These are phyloP conservation scores for Rhyacichthys aspro DNA, from an alignment of 2,797 vertebrate species.

Conservation along the genomic window DNA sequence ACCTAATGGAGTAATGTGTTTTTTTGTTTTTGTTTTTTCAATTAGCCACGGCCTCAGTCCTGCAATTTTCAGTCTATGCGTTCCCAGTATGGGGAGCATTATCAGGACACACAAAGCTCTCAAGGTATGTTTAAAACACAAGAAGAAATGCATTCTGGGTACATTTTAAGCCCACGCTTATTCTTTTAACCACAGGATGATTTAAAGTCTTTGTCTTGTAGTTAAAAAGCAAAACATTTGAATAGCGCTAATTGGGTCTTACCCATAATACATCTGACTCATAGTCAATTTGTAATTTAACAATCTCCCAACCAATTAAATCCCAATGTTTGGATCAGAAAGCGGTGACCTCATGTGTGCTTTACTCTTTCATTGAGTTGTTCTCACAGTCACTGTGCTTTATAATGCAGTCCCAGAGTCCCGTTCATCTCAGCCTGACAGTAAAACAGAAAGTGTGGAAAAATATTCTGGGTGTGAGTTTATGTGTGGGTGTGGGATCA, in stretches of 20 bases:
- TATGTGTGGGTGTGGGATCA: constrained; percentile 64
- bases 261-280: constrained; percentile 70
- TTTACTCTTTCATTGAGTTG: constrained; percentile 60
- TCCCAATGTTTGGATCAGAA: constrained; percentile 27
- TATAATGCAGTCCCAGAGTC: constrained; percentile 42
- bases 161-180: constrained; percentile 2
- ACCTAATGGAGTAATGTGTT: background rate
- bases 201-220: constrained; percentile 29
- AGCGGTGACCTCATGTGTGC: constrained; percentile 54
- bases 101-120: constrained; percentile 93
- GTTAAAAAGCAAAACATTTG: constrained; percentile 38
- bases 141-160: constrained; percentile 17
- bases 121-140: constrained; percentile 84
- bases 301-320: constrained; percentile 62
- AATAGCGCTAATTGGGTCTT: constrained; percentile 64
- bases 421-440: constrained; percentile 40
- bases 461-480: constrained; percentile 58
- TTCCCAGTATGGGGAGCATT: constrained; percentile 90
- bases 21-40: constrained; percentile 50
- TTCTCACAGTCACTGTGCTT: constrained; percentile 57
- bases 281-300: constrained; percentile 59
- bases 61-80: constrained; percentile 92
- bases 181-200: constrained; percentile 38
- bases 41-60: constrained; percentile 90
- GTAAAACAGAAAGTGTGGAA: constrained; percentile 50